Evolutionary conservation across 2,888 invertebrate species (phyloP), one percentile per base, ranked within the genome.

Genomic region (Atethmia centrago): DNA sequence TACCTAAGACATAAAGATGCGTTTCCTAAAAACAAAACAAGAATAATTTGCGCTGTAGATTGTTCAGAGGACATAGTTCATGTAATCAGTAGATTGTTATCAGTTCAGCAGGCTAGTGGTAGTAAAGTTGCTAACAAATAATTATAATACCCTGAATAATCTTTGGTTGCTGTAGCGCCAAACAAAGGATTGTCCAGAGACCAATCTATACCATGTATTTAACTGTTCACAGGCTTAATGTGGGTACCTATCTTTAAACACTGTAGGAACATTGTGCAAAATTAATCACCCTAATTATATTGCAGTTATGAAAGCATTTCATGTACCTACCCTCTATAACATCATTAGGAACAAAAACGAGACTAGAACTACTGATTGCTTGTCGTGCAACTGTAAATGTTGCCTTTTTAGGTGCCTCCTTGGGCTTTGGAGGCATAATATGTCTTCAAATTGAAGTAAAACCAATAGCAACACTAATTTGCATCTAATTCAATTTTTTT

Each of bases 361-460:
- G 91, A 80, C 94, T 95, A 2, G 94, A 90, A n/a, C 90, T 88
- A 82, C 95, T 95, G 53, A 96, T 93, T 25, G 90, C 79, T 4
- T 90, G 95, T 21, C 95, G 89, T 51, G 79, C 21, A 21, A 93
- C 47, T 78, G 84, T 78, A 0, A 90, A 84, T 14, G 90, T 19
- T 3, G 89, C 70, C 81, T 95, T 95, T 82, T 93, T 94, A 0
- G 80, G 42, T 1, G 85, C 28, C 69, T 93, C 94, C 85, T 93
- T 94, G 21, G 93, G 1, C 31, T 79, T 82, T 3, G 82, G 72
- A 7, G 71, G 49, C 81, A 82, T 79, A 36, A n/a, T 75, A 21
- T 47, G n/a, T 28, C 8, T 71, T 10, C 25, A n/a, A 64, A 28
- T 42, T 25, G 14, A 25, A n/a, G 10, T 53, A 51, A 63, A 74